Conservation (phyloP, 2,888 invertebrate species). For the Fragum sueziense region DNA sequence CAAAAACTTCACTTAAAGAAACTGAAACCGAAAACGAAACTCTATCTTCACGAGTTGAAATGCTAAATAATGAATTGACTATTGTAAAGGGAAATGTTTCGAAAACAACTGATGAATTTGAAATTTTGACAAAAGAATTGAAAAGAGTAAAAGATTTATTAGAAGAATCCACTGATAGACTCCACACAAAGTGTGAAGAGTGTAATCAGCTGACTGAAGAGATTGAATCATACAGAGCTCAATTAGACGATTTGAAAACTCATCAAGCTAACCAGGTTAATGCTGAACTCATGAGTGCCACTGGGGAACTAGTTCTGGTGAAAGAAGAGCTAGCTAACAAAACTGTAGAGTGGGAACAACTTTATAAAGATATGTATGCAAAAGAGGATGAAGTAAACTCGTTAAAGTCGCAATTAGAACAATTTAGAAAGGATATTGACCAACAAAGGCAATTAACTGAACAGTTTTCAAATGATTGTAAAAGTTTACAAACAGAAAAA, state of each 20-base stretch:
- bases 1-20: slow-evolving; percentile 60
- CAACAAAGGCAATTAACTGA: slow-evolving; percentile 29
- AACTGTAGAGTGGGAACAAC: slow-evolving; percentile 47
- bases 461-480: background rate
- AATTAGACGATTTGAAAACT: slow-evolving; percentile 30
- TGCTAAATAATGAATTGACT: slow-evolving; percentile 38
- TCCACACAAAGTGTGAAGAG: slow-evolving; percentile 50
- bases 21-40: slow-evolving; percentile 28
- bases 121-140: slow-evolving; percentile 31
- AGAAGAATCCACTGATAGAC: slow-evolving; percentile 42
- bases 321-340: slow-evolving; percentile 54
- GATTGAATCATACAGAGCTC: slow-evolving; percentile 44
- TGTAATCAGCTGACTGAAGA: slow-evolving; percentile 45
- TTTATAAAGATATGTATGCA: slow-evolving; percentile 48
- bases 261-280: slow-evolving; percentile 40
- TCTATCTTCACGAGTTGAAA: slow-evolving; percentile 52
- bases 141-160: slow-evolving; percentile 37
- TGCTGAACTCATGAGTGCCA: slow-evolving; percentile 49
- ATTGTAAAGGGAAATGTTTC: slow-evolving; percentile 32
- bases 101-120: slow-evolving; percentile 32
- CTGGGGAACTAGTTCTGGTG: slow-evolving; percentile 46
- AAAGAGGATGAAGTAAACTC: slow-evolving; percentile 42
- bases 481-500: background rate
- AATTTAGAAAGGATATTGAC: background rate
- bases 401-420: background rate